Base-by-base conservation (phyloP, 1,140 invertebrate species). In the Lepeophtheirus salmonis region DNA sequence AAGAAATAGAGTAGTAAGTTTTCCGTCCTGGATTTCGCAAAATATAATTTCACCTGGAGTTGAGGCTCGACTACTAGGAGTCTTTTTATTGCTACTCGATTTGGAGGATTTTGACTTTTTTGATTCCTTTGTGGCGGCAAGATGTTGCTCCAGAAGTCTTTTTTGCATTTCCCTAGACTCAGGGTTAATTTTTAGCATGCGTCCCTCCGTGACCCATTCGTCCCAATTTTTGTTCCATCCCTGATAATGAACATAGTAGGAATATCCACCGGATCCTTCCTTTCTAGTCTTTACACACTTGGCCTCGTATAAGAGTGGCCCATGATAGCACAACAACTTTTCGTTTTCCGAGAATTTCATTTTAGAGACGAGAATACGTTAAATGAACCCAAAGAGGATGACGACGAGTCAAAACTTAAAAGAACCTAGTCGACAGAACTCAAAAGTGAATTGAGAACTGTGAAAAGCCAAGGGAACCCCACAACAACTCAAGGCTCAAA, bases 211-310 rank as follows among this genome's bases (percentile, higher is more conserved):
- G 21, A 57, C 55, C 55, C 55, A 57, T 17, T 57, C 55, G 25
- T 57, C 55, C 55, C 55, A 57, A 24, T 57, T 57, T 21, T 57
- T 57, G 55, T 57, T 57, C 55, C 55, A 57, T 16, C 55, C 57
- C 22, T 59, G 57, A 23, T 59, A 59, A 23, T 59, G 57, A 14
- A 59, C 30, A 50, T 52, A 50, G 30, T 50, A 59, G 2, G 16
- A 16, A n/a, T 30, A 23, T 16, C 17, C n/a, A 12, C 30, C 30
- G 12, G 14, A n/a, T n/a, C n/a, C 20, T 13, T 59, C 57, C 3
- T 50, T 48, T 22, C 23, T 48, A 3, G 22, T 17, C 23, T 59
- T 59, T 2, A 50, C 30, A 23, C 57, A 59, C 22, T 59, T 59
- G 18, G 57, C 57, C 30, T 59, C 30, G 22, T 59, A 59, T 16